Conservation (phyloP, 2,113 vertebrate species). For the Pterocles orientalis region DNA sequence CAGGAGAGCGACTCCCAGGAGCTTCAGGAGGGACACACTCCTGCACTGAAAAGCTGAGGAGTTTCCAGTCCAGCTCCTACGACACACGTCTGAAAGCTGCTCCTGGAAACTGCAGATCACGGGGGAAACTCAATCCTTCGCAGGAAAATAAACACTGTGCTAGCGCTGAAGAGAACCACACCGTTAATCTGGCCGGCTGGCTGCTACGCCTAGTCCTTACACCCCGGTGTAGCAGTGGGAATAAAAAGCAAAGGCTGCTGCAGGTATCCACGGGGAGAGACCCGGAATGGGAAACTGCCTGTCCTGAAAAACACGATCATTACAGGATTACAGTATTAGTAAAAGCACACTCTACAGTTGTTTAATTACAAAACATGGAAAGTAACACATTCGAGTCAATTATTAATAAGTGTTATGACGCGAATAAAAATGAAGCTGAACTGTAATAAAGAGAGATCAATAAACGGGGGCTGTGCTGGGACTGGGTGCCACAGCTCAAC, state of each 20-base stretch:
- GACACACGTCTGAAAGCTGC: background rate
- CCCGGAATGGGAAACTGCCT: background rate
- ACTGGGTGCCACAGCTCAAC: background rate
- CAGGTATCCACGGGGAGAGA: background rate
- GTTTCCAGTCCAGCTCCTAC: background rate
- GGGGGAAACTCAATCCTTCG: background rate
- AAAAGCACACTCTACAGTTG: background rate
- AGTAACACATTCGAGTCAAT: background rate
- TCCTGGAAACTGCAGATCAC: background rate
- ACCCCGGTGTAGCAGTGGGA: accelerated
- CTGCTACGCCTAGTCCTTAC: accelerated
- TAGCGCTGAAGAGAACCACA: background rate
- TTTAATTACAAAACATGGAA: background rate
- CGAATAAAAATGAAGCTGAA: background rate
- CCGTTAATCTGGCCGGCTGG: background rate
- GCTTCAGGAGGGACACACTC: background rate
- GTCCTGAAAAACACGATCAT: background rate
- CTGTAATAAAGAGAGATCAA: background rate
- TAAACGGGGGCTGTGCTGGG: background rate
- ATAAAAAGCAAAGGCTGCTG: background rate
- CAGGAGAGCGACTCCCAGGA: background rate
- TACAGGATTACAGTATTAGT: background rate
- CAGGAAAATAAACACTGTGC: background rate
- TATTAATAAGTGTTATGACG: background rate
- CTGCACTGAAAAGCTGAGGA: background rate